Conservation (phyloP, 2,797 vertebrate species). For the Hippoglossus hippoglossus region DNA sequence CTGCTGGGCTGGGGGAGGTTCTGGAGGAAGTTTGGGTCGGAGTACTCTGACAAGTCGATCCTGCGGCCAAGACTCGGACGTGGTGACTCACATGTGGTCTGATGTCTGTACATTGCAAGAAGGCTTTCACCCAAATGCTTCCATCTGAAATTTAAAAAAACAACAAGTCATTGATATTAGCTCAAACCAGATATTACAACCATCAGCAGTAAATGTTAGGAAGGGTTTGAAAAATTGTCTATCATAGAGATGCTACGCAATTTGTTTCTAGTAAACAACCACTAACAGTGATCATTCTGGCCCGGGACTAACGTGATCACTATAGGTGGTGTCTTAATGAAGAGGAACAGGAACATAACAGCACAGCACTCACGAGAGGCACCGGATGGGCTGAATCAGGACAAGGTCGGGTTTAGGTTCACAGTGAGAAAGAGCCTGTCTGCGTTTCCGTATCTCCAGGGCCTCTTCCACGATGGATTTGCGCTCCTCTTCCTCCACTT, state of each 20-base stretch:
- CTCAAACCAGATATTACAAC: background rate
- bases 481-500: constrained; percentile 89
- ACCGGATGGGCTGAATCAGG: constrained; percentile 89
- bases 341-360: background rate
- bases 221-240: background rate
- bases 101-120: constrained; percentile 93
- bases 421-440: constrained; percentile 85
- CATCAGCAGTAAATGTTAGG: too few relatives aligned
- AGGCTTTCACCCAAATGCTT: constrained; percentile 94
- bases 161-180: background rate
- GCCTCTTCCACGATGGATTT: constrained; percentile 90
- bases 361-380: constrained; percentile 87
- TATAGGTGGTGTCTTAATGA: too few relatives aligned
- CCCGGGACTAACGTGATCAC: too few relatives aligned
- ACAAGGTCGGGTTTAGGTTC: constrained; percentile 90
- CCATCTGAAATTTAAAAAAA: constrained; percentile 84
- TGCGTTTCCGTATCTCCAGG: constrained; percentile 88
- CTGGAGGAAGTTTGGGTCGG: constrained; percentile 84
- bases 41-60: constrained; percentile 93
- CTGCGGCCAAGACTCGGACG: constrained; percentile 92
- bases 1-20: constrained; percentile 81
- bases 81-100: constrained; percentile 92
- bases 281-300: too few relatives aligned
- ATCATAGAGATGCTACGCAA: too few relatives aligned
- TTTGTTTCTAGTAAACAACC: background rate